These are phyloP conservation scores for Pediacus dermestoides DNA, from an alignment of 2,888 invertebrate species.

Conservation along the genomic window DNA sequence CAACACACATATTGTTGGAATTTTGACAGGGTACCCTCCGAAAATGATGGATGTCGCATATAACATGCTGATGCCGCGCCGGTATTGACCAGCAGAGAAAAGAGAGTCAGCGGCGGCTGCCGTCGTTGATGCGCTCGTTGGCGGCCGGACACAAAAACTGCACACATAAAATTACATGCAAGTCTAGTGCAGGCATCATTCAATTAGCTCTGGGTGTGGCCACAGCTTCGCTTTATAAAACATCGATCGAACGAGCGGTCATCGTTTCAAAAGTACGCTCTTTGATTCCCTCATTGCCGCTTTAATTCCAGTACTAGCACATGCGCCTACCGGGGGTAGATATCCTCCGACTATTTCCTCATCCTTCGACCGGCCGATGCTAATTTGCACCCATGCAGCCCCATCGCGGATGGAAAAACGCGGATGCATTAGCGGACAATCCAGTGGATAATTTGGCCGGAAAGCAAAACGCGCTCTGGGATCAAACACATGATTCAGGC, in stretches of 20 bases:
- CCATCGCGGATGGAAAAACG: conserved; percentile 38
- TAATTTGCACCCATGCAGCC: conserved; percentile 40
- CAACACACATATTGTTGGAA: conserved; percentile 26
- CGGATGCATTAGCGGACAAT: conserved; percentile 31
- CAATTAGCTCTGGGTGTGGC: conserved; percentile 52
- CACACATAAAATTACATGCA: conserved; percentile 38
- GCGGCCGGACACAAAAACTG: conserved; percentile 28
- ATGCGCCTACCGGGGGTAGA: conserved; percentile 35
- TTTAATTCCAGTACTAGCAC: conserved; percentile 45
- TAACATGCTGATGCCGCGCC: conserved; percentile 25
- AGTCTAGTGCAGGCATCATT: conserved; percentile 50
- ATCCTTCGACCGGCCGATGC: conserved; percentile 33
- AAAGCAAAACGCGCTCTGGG: conserved; percentile 10
- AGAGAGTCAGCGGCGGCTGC: conserved; percentile 23
- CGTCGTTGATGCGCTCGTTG: too few species aligned
- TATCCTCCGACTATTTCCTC: conserved; percentile 32
- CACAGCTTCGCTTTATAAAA: conserved; percentile 50
- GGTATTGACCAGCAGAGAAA: conserved; percentile 24
- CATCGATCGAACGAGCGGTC: conserved; percentile 53
- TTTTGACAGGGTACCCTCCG: conserved; percentile 38
- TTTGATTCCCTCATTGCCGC: conserved; percentile 51
- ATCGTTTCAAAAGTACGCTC: conserved; percentile 53
- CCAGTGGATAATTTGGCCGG: conserved; percentile 29
- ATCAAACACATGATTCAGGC: too few species aligned
- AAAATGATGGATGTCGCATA: conserved; percentile 41